Base-by-base conservation (phyloP, 2,797 vertebrate species). In the Macropus fuliginosus region DNA sequence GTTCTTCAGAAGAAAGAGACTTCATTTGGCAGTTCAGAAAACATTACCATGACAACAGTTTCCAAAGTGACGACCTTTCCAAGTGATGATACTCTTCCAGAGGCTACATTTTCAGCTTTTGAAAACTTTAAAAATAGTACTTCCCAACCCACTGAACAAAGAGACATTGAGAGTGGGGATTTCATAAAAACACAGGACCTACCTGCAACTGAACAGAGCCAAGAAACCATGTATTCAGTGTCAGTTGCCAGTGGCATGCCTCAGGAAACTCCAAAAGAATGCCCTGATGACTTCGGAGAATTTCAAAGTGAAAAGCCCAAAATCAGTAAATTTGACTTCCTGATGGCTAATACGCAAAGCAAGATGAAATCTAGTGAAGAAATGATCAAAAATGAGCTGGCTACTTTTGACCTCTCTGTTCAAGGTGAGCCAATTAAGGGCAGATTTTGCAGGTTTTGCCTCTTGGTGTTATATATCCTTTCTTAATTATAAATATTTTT, bases 281-380 rank as follows among this genome's bases (percentile, higher is more conserved):
- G 98, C 28, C 66, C 97, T 0, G 99, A 99, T 55, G 99, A 99
- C 96, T 99, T 99, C 1, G 99, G 99, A 13, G 99, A 99, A 96
- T 99, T 99, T 98, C 99, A 99, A 74, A 99, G 99, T 0, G 99
- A 99, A 97, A 99, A 99, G 96, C 99, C 99, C 0, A 99, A 99
- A 98, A 99, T 99, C 98, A 99, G 99, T 98, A 99, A 99, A 98
- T 99, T 99, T 90, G 99, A 99, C 98, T 99, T 99, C 98, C 98
- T 99, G 91, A 99, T 99, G 98, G 99, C 99, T 3, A 99, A 99
- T 91, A 98, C 99, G 52, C 99, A 99, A 98, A 98, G 99, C 97
- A 99, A 99, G 98, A 99, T 99, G 98, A 99, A 99, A 97, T 99
- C 99, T 96, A 99, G 99, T 4, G 99, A 99, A 98, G 99, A 99